A percentile compares a stretch with the other conserved stretches of the same genome.
Conservation (phyloP, 2,888 invertebrate genomes). For the Dryobotodes eremita region DNA sequence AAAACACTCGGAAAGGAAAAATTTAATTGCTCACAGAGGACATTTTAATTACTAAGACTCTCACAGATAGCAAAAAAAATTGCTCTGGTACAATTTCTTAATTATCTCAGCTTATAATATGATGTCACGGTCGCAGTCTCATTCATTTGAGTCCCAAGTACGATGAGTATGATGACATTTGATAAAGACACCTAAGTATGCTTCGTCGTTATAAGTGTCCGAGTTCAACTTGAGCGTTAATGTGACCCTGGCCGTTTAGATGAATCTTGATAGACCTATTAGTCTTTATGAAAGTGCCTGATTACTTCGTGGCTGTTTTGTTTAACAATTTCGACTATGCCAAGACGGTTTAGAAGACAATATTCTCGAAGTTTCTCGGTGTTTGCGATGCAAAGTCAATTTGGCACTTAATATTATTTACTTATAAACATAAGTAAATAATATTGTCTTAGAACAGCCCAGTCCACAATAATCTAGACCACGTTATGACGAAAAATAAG, state of each 20-base stretch:
- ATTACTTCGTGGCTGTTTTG: background rate
- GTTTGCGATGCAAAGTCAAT: constrained; percentile 16
- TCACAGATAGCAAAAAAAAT: constrained; percentile 18
- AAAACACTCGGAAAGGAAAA: background rate
- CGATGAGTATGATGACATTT: constrained; percentile 58
- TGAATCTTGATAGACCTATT: constrained; percentile 22
- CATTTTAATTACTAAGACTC: constrained; percentile 43
- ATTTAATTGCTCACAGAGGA: constrained; percentile 28
- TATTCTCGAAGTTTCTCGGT: background rate
- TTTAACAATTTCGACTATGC: constrained; percentile 1
- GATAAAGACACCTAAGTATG: constrained; percentile 45
- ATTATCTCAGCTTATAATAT: constrained; percentile 40
- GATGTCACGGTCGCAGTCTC: constrained; percentile 56
- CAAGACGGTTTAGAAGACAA: background rate
- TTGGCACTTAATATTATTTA: constrained; percentile 2
- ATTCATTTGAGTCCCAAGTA: constrained; percentile 56
- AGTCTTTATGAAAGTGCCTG: constrained; percentile 13
- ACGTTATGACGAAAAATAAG: background rate
- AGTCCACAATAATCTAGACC: background rate
- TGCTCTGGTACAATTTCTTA: constrained; percentile 45
- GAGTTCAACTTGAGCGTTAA: constrained; percentile 31
- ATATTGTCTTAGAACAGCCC: background rate
- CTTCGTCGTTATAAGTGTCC: constrained; percentile 22
- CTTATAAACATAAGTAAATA: background rate
- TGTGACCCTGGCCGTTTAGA: constrained; percentile 25